These are phyloP conservation scores for Amphiprion clarkii DNA, from an alignment of 2,797 vertebrate genomes.

Conservation along the genomic window DNA sequence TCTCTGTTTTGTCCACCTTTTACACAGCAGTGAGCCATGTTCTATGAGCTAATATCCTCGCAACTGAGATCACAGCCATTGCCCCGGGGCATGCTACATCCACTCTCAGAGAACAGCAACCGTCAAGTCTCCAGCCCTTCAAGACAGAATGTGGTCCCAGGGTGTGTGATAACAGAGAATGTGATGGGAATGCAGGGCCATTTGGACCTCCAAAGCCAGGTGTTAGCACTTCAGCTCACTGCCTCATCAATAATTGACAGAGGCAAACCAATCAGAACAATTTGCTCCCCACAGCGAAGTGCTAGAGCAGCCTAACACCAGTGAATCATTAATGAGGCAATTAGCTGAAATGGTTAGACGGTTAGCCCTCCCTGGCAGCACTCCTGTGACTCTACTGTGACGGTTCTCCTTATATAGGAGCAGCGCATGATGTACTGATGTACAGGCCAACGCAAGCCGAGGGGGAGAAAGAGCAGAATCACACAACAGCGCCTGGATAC, in stretches of 20 bases:
- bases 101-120: constrained; percentile 61
- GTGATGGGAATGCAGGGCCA: constrained; percentile 79
- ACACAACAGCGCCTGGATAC: constrained; percentile 41
- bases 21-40: constrained; percentile 48
- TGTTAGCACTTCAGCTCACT: constrained; percentile 86
- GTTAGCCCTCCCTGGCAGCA: constrained; percentile 78
- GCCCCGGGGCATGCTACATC: constrained; percentile 64
- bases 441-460: constrained; percentile 45
- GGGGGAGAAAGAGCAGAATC: constrained; percentile 29
- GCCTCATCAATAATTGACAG: constrained; percentile 90
- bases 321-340: constrained; percentile 91
- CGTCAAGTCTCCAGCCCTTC: constrained; percentile 51
- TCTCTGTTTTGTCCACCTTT: constrained; percentile 54
- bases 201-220: constrained; percentile 85
- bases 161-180: constrained; percentile 76
- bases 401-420: constrained; percentile 57
- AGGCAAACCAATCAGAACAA: constrained; percentile 89
- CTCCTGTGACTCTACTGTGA: constrained; percentile 75
- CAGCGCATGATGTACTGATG: constrained; percentile 64
- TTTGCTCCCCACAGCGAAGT: constrained; percentile 88
- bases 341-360: constrained; percentile 88
- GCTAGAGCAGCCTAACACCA: constrained; percentile 85
- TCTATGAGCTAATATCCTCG: constrained; percentile 62
- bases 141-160: constrained; percentile 66
- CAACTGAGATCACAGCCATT: constrained; percentile 66